Evolutionary conservation across 2,113 vertebrate genomes (phyloP).

Genomic region (Indicator indicator): DNA sequence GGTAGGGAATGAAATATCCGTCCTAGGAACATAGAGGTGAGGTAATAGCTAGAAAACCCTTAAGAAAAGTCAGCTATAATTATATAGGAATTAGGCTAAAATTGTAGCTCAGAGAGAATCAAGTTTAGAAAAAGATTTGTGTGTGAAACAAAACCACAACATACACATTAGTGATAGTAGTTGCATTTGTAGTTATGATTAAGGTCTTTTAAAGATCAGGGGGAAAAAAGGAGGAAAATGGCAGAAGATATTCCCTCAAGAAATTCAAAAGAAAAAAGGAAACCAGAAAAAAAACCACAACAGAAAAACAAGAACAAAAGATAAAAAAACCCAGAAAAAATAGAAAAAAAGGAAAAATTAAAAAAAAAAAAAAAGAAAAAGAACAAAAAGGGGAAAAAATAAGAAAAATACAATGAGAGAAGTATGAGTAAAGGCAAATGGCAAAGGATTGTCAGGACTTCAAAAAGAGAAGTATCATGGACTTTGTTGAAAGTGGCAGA

Average conservation of each 20-base stretch:
- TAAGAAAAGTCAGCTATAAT: not conserved
- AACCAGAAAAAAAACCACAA: too few relatives aligned
- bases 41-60: not conserved
- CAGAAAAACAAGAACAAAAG: too few relatives aligned
- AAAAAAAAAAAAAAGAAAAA: too few relatives aligned
- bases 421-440: not conserved
- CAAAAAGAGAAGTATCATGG: not conserved
- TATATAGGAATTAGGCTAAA: not conserved
- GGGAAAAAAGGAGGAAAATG: not conserved
- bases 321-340: too few relatives aligned
- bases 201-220: not conserved
- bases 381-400: not conserved
- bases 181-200: not conserved
- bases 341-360: too few relatives aligned
- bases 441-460: not conserved
- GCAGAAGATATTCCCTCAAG: not conserved
- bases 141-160: not conserved
- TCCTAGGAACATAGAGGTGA: rapidly evolving
- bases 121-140: not conserved
- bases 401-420: not conserved
- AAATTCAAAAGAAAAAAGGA: not conserved
- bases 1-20: not conserved
- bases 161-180: not conserved
- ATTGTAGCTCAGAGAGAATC: not conserved
- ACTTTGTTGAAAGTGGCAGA: not conserved